A percentile compares a stretch with the other conserved stretches of the same genome.
These are phyloP conservation scores for Benitochromis conjunctus DNA, from an alignment of 2,113 vertebrate species.

Conservation along the genomic window DNA sequence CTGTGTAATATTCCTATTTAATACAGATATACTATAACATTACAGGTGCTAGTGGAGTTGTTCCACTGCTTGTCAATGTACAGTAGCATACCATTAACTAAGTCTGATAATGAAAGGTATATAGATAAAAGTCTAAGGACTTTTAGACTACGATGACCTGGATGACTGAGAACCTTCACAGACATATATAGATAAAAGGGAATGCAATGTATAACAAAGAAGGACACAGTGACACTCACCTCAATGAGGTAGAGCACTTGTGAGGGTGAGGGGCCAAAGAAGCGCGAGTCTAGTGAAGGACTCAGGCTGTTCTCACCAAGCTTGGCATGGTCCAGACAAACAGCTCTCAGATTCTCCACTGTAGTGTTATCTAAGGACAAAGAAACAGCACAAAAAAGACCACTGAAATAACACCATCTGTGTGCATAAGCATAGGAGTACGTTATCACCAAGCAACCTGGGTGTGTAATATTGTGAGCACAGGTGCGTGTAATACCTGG, in stretches of 20 bases:
- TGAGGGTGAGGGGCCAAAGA: constrained; percentile 97
- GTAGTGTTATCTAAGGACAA: constrained; percentile 89
- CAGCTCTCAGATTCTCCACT: constrained; percentile 92
- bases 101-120: neutral
- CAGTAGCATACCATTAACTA: neutral
- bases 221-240: constrained; percentile 69
- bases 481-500: constrained; percentile 78
- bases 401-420: neutral
- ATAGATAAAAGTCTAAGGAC: neutral
- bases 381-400: neutral
- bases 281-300: constrained; percentile 93
- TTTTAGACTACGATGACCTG: too few relatives aligned
- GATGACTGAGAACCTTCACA: too few relatives aligned
- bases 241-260: constrained; percentile 99
- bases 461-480: neutral
- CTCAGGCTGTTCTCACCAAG: constrained; percentile 98
- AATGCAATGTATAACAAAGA: neutral
- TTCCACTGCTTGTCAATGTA: neutral
- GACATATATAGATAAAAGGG: neutral
- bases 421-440: neutral
- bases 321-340: constrained; percentile 97
- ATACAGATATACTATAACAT: neutral
- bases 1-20: neutral
- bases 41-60: neutral
- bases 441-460: neutral